Evolutionary conservation across 2,888 invertebrate species (phyloP).

Genomic region (Schrankia costaestrigalis): DNA sequence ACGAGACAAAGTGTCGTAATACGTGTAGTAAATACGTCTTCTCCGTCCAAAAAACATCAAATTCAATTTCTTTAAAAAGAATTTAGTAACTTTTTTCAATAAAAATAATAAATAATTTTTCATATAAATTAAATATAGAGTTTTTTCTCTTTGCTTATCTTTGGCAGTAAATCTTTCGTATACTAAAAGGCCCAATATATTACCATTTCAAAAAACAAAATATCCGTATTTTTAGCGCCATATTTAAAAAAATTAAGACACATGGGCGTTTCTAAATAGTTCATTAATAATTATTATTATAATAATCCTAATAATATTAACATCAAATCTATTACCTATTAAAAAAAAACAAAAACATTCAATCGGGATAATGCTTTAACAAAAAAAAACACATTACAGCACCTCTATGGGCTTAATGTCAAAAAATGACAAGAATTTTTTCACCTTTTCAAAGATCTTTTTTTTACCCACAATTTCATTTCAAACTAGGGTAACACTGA

Average conservation of each 20-base stretch:
- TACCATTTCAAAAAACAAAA: too few species aligned
- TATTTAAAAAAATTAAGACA: constrained; percentile 19
- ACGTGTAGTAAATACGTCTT: constrained; percentile 3
- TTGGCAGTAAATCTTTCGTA: constrained; percentile 51
- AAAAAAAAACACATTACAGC: too few species aligned
- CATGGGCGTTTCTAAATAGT: constrained; percentile 22
- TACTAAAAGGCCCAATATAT: constrained; percentile 27
- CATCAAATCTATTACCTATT: constrained; percentile 26
- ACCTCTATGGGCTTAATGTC: too few species aligned
- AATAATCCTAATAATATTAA: constrained; percentile 13
- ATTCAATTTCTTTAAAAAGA: too few species aligned
- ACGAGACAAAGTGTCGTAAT: constrained; percentile 27
- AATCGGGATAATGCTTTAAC: neutral
- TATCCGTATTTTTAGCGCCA: constrained; percentile 13
- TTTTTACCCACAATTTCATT: too few species aligned
- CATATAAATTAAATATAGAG: constrained; percentile 2
- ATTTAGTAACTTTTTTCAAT: constrained; percentile 6
- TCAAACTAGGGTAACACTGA: too few species aligned
- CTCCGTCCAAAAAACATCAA: too few species aligned
- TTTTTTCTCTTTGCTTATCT: constrained; percentile 46
- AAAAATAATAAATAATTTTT: constrained; percentile 6
- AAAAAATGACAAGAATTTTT: too few species aligned
- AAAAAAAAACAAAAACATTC: constrained; percentile 18
- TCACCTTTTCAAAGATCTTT: too few species aligned
- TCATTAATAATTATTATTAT: constrained; percentile 13